Base-by-base conservation (phyloP, 1,140 invertebrate species). In the Brachionus angularis region DNA sequence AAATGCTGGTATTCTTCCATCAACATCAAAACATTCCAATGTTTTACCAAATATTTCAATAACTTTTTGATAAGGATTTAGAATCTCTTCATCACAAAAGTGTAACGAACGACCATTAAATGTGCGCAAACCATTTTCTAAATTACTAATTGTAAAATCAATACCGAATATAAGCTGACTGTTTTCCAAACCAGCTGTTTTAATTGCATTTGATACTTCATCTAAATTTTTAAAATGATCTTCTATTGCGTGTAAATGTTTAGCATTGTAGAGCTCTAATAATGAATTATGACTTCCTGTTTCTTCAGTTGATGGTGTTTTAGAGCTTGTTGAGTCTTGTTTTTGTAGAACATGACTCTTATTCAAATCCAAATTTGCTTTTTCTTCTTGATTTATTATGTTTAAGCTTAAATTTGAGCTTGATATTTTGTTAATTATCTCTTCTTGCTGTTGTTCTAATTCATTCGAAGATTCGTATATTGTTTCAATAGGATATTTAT, bases 41-140 rank as follows among this genome's bases (percentile, higher is more conserved):
- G 83, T 81, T 50, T 80, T 75, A n/a, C 83, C 83, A 39, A 84
- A 78, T 44, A 83, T 83, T 72, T 79, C 77, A 31, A 84, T 84
- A 4, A 84, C 83, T 31, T 62, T 49, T 42, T 72, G 71, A 72
- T 72, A 72, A 7, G 71, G 71, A 62, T 72, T 72, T 23, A 47
- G 16, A 2, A 72, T 61, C 14, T 46, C 18, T 12, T 72, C 53
- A 12, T 62, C 71, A 42, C 16, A 55, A 52, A 47, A 39, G 31
- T 72, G 71, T 27, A 72, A 42, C 12, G 53, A 72, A 14, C 42
- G 23, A 16, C 71, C 71, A 42, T 62, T 49, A 50, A 72, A 72
- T 12, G 71, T 47, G 16, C 39, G 23, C 31, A 31, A 55, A 12
- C 71, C 71, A 44, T 50, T 72, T 72, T 72, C 71, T 3, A 72